Conservation (phyloP, 1,140 invertebrate species). For the Nixonia krombeini region DNA sequence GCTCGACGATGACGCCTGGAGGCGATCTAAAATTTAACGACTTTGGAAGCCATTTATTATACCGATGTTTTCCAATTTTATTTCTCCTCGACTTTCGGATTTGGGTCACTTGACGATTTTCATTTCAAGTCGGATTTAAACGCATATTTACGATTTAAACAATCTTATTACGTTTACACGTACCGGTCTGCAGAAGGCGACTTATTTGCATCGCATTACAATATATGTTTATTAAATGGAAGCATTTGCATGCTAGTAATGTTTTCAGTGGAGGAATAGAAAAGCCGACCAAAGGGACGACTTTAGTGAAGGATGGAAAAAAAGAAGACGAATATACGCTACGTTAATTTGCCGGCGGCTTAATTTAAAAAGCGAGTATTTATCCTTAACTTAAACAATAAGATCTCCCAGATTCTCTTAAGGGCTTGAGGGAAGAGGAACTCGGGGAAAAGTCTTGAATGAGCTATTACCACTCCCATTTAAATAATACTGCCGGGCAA, state of each 20-base stretch:
- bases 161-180: neutral
- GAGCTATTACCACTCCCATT: no score
- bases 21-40: no score
- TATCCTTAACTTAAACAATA: neutral
- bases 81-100: no score
- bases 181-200: neutral
- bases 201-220: conserved; percentile 5
- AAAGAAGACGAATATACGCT: neutral
- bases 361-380: conserved; percentile 1
- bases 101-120: no score
- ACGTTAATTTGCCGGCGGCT: conserved; percentile 1
- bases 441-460: no score
- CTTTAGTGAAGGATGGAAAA: neutral
- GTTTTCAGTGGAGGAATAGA: neutral
- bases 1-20: no score
- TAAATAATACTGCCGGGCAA: no score
- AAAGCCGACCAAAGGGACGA: neutral
- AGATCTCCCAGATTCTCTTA: no score
- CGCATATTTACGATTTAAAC: neutral
- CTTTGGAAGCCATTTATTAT: no score
- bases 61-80: no score
- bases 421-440: no score
- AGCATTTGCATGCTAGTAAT: conserved; percentile 4
- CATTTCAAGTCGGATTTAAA: neutral
- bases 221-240: conserved; percentile 6